phyloP scores from a whole-genome alignment of 2,888 invertebrate genomes.

The Caenorhabditis uteleia region DNA sequence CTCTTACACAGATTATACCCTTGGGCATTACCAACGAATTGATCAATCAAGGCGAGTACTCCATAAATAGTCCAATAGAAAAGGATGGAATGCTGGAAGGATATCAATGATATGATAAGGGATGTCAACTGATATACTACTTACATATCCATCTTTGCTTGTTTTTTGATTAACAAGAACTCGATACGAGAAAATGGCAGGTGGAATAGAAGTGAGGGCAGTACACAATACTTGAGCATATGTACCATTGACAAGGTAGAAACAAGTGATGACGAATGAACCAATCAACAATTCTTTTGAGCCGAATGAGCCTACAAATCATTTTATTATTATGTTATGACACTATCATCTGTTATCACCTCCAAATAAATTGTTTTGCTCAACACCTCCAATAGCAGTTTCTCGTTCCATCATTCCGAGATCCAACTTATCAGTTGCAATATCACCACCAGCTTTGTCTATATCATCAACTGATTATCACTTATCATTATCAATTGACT shows the following conservation, averaged over 20 bases:
- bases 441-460: too few species aligned
- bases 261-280: background rate
- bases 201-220: constrained; percentile 34
- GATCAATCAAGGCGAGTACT: constrained; percentile 30
- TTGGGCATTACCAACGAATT: constrained; percentile 21
- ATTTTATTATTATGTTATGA: too few species aligned
- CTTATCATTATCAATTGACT: too few species aligned
- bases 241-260: constrained; percentile 33
- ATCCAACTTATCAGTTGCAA: too few species aligned
- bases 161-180: constrained; percentile 14
- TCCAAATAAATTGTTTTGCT: too few species aligned
- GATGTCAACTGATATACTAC: too few species aligned
- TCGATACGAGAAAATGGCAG: constrained; percentile 32
- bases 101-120: too few species aligned
- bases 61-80: constrained; percentile 43
- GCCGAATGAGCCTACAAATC: too few species aligned
- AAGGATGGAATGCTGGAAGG: constrained; percentile 30
- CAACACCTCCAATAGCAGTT: too few species aligned
- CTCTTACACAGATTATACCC: constrained; percentile 33
- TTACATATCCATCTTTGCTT: constrained; percentile 34
- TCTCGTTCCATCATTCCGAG: too few species aligned
- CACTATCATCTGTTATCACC: too few species aligned
- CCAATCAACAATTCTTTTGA: constrained; percentile 12
- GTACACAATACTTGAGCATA: constrained; percentile 26
- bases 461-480: too few species aligned